phyloP scores from a whole-genome alignment of 2,888 invertebrate species.

The Protodeltote pygarga region DNA sequence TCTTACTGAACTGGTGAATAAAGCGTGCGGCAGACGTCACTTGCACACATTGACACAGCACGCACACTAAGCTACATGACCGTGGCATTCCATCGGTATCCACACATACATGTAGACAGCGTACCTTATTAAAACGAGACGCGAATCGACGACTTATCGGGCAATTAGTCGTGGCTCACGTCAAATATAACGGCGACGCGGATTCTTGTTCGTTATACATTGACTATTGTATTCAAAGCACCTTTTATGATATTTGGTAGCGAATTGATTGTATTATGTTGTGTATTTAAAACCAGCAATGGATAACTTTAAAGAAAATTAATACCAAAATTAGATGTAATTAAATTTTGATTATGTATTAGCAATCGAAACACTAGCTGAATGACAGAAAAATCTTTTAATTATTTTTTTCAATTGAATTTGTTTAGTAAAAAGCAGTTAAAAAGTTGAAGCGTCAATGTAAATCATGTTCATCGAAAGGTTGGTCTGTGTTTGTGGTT shows the following conservation, averaged over 20 bases:
- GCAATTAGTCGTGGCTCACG: slow-evolving; percentile 84
- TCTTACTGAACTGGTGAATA: slow-evolving; percentile 60
- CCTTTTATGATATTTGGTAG: not conserved
- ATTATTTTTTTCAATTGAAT: no score
- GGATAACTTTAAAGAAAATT: not conserved
- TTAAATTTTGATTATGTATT: slow-evolving; percentile 6
- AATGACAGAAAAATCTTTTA: no score
- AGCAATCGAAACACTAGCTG: slow-evolving; percentile 2
- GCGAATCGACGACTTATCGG: slow-evolving; percentile 87
- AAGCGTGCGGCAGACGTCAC: slow-evolving; percentile 84
- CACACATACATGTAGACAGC: slow-evolving; percentile 80
- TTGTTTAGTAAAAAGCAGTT: slow-evolving; percentile 25
- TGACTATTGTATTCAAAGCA: slow-evolving; percentile 53
- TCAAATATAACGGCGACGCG: slow-evolving; percentile 70
- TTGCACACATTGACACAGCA: slow-evolving; percentile 67
- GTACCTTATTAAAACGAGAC: slow-evolving; percentile 87
- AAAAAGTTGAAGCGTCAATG: slow-evolving; percentile 64
- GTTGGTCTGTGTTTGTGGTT: slow-evolving; percentile 36
- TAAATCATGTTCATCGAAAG: slow-evolving; percentile 51
- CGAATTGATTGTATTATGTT: not conserved
- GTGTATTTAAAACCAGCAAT: not conserved
- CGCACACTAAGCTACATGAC: slow-evolving; percentile 72
- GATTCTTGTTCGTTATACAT: slow-evolving; percentile 71
- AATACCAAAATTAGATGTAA: slow-evolving; percentile 9
- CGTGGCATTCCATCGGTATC: slow-evolving; percentile 85